Evolutionary conservation across 2,113 vertebrate genomes (phyloP).

Genomic region (Phodopus roborovskii): DNA sequence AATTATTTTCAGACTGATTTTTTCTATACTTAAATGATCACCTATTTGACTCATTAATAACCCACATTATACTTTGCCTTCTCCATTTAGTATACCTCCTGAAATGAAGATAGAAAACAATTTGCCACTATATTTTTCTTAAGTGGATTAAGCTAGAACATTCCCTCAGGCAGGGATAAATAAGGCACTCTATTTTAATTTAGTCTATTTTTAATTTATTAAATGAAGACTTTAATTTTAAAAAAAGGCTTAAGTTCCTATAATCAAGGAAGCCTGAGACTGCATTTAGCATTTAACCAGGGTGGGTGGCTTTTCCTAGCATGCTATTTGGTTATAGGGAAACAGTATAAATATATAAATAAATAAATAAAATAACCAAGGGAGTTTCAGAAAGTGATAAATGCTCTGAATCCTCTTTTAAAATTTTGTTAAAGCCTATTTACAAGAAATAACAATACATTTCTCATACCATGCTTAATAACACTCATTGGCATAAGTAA

Average conservation of each 20-base stretch:
- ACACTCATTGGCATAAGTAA: background rate
- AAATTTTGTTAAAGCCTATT: background rate
- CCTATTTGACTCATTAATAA: background rate
- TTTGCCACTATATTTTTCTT: slow-evolving; percentile 1
- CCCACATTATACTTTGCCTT: background rate
- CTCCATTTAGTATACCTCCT: background rate
- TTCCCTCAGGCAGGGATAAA: background rate
- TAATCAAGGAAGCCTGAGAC: background rate
- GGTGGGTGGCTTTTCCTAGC: background rate
- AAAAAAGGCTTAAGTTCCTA: background rate
- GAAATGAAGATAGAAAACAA: background rate
- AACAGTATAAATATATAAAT: background rate
- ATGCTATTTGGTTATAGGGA: background rate
- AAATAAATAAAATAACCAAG: background rate
- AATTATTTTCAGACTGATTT: slow-evolving; percentile 25
- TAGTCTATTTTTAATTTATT: background rate
- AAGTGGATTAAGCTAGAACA: background rate
- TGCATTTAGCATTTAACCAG: background rate
- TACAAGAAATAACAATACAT: background rate
- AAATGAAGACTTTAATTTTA: background rate
- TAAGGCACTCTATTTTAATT: background rate
- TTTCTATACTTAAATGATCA: background rate
- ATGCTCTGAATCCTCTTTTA: background rate
- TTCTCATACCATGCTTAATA: background rate
- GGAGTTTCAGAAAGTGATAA: background rate